phyloP scores from a whole-genome alignment of 1,140 invertebrate species.

The Lepidurus couesii region DNA sequence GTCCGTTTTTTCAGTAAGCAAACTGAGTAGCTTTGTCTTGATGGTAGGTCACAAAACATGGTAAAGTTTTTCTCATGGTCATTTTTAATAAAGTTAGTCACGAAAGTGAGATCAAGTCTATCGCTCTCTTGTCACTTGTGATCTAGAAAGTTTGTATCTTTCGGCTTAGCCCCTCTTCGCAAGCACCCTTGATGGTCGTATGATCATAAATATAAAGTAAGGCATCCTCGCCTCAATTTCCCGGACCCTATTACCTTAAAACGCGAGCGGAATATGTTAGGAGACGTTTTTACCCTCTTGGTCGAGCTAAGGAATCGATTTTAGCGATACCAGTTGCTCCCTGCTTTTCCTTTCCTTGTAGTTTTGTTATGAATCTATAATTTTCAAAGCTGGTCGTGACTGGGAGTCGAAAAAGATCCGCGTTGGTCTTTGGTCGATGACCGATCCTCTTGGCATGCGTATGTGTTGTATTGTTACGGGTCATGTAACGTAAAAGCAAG shows the following conservation, averaged over 20 bases:
- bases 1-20: no score
- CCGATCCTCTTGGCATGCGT: neutral
- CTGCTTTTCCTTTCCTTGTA: neutral
- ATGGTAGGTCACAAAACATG: no score
- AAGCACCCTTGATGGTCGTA: no score
- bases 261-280: neutral
- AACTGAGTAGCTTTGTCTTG: no score
- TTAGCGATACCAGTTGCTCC: neutral
- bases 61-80: no score
- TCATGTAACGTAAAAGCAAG: neutral
- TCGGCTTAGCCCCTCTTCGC: no score
- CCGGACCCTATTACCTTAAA: neutral
- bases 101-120: no score
- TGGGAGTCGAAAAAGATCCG: neutral
- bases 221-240: no score
- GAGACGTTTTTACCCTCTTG: neutral
- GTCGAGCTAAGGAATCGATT: constrained; percentile 10
- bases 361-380: neutral
- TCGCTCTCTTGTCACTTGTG: no score
- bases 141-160: no score
- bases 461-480: constrained; percentile 11
- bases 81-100: no score
- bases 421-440: neutral
- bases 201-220: no score
- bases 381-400: neutral